Percentiles rank a stretch among this genome's conserved stretches.
Evolutionary conservation across 64 coral and sea anemone genomes (phyloP).

Genomic region (Pocillopora verrucosa): DNA sequence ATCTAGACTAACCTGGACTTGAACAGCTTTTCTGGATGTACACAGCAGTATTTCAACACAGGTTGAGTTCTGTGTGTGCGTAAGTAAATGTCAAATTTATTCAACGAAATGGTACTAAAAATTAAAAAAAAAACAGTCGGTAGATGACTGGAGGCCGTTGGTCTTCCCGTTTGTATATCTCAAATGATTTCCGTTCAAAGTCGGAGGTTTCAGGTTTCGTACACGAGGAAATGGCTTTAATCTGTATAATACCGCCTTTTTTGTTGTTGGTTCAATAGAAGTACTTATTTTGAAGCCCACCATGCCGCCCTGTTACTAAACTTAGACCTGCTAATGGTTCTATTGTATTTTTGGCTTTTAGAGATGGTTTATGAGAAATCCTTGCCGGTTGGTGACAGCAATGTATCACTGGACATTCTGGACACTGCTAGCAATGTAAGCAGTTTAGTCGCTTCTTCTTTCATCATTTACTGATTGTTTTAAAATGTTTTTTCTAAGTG

Average conservation of each 20-base stretch:
- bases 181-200: not conserved
- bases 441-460: not conserved
- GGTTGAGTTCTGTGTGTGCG: too few relatives aligned
- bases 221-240: not conserved
- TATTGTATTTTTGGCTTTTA: slow-evolving; percentile 13
- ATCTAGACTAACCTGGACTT: too few relatives aligned
- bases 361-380: slow-evolving; percentile 89
- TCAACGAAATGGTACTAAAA: too few relatives aligned
- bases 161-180: not conserved
- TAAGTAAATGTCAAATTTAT: too few relatives aligned
- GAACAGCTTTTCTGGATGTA: too few relatives aligned
- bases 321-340: not conserved
- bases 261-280: not conserved
- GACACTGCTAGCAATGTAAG: slow-evolving; percentile 90
- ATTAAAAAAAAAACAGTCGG: not conserved
- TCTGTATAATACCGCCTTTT: not conserved
- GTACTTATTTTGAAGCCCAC: not conserved
- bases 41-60: too few relatives aligned
- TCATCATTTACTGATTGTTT: not conserved
- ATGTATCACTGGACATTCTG: slow-evolving; percentile 72
- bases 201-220: not conserved
- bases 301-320: not conserved
- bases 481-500: slow-evolving; percentile 35
- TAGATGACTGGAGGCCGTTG: not conserved
- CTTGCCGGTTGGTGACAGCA: slow-evolving; percentile 68